Conservation (phyloP, 2,113 vertebrate species). For the Megaceryle torquata region DNA sequence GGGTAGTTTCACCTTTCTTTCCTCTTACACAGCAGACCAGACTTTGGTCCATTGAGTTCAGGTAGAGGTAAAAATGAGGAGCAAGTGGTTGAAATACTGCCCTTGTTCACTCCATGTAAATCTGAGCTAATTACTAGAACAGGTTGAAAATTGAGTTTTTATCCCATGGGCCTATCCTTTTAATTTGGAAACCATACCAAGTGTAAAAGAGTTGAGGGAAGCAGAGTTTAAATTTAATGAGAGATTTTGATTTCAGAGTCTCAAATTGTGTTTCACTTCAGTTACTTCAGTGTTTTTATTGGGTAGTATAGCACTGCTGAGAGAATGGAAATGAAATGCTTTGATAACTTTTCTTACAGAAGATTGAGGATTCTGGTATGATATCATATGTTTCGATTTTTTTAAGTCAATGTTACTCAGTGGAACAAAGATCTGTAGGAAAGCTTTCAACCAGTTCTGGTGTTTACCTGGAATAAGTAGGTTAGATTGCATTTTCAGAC, state of each 20-base stretch:
- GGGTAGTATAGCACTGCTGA: background rate
- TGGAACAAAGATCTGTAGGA: background rate
- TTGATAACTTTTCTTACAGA: background rate
- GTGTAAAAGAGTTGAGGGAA: background rate
- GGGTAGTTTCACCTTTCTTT: background rate
- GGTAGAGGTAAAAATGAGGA: background rate
- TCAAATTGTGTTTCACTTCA: background rate
- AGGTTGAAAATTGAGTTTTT: conserved; percentile 11
- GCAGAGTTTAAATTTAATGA: background rate
- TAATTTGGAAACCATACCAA: background rate
- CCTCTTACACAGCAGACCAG: background rate
- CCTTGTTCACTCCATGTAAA: background rate
- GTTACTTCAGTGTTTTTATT: background rate
- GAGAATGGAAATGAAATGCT: background rate
- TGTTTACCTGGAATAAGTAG: background rate
- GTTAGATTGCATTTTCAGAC: background rate
- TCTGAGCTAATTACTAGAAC: background rate
- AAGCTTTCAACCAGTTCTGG: background rate
- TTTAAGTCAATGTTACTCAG: background rate
- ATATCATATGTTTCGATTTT: background rate
- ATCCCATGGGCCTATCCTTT: background rate
- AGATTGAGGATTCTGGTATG: background rate
- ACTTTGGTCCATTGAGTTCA: background rate
- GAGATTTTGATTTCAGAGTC: background rate
- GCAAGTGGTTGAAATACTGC: background rate